Base-by-base conservation (phyloP, 2,113 vertebrate genomes). In the Oceanites oceanicus region DNA sequence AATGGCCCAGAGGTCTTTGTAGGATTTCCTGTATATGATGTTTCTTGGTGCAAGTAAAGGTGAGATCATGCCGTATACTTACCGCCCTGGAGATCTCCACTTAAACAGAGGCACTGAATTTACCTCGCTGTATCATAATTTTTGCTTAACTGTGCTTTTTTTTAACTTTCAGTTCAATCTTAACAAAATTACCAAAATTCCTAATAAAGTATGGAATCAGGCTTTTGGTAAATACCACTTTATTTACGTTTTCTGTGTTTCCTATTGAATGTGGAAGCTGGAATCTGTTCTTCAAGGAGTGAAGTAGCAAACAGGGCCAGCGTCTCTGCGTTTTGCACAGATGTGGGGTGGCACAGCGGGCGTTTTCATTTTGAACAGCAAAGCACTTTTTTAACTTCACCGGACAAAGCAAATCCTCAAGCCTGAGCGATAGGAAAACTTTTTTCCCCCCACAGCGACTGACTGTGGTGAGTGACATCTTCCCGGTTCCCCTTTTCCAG, bases 401-500 rank as follows among this genome's bases (percentile, higher is more conserved):
- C 25, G 3, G 15, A 6, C 34, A 13, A 25, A 44, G 44, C 78
- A 17, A 30, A 40, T 26, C 66, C 65, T 73, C 34, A 5, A 5
- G 40, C 7, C 1, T 7, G 45, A 83, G 38, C 73, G 15, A 0
- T 0, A 29, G 55, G 34, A 29, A 21, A 34, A 12, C 26, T 47
- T 14, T 59, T 59, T 55, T 11, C 5, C 10, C 7, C 44, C 32
- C 10, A 38, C 27, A 6, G 20, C 7, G 63, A 29, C 30, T 15
- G 44, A 23, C 62, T 3, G n/a, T 7, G 58, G 26, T 55, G 58
- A 84, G 26, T 95, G 84, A 83, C 1, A 20, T 70, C 42, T 61
- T 59, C 32, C 74, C 34, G 11, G 16, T 88, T 84, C 15, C 18
- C 6, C 2, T 94, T 25, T 52, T 73, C 6, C 97, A 99, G 99